These are phyloP conservation scores for Tyrannus savana DNA, from an alignment of 2,113 vertebrate species.

Conservation along the genomic window DNA sequence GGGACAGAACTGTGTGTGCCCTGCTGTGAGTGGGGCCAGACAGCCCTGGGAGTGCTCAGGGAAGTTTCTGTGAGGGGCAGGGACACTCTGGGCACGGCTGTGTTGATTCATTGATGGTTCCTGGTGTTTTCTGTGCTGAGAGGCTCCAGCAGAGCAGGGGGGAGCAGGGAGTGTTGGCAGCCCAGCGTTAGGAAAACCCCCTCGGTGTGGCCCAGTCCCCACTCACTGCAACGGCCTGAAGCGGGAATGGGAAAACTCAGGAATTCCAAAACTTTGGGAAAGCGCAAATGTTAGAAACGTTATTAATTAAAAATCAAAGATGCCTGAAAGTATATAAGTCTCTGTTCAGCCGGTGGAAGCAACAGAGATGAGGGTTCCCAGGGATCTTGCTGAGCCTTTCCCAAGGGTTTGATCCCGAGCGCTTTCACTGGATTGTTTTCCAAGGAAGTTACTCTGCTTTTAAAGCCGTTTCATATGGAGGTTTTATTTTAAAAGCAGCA, in stretches of 20 bases:
- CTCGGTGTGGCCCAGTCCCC: too few species aligned
- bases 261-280: not conserved
- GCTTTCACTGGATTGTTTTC: not conserved
- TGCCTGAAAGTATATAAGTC: accelerated
- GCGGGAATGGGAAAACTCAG: not conserved
- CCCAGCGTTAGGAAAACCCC: too few species aligned
- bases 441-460: not conserved
- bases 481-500: not conserved
- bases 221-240: too few species aligned
- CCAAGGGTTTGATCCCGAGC: not conserved
- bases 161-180: accelerated
- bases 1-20: not conserved
- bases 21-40: not conserved
- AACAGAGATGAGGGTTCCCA: not conserved
- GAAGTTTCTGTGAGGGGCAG: not conserved
- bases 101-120: not conserved
- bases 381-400: not conserved
- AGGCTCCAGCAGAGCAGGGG: not conserved
- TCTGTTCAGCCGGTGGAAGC: not conserved
- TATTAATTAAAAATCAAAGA: not conserved
- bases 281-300: not conserved
- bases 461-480: not conserved
- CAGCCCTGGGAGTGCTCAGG: accelerated
- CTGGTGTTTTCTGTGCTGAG: not conserved
- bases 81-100: not conserved